Conservation (phyloP, 2,888 invertebrate species). For the Cinara cedri region DNA sequence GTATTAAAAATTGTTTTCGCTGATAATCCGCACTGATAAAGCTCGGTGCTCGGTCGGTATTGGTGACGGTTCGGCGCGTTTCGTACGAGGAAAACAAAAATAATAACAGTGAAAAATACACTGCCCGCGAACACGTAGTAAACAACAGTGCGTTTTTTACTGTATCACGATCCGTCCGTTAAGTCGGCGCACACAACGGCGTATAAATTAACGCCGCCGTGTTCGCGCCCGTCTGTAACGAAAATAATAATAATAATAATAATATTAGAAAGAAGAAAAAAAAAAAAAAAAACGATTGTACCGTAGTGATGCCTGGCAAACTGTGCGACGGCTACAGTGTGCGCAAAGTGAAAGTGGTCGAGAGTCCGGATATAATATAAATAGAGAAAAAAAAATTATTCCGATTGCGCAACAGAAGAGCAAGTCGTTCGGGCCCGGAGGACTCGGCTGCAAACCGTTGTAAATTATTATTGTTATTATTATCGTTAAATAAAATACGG, state of each 20-base stretch:
- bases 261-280: too few species aligned
- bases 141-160: too few species aligned
- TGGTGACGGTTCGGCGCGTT: conserved; percentile 39
- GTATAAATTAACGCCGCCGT: too few species aligned
- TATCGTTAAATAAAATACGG: too few species aligned
- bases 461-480: not conserved
- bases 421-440: conserved; percentile 22
- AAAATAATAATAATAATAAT: too few species aligned
- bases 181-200: not conserved
- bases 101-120: too few species aligned
- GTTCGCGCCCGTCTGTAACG: too few species aligned
- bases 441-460: not conserved
- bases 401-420: conserved; percentile 51
- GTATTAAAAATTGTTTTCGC: not conserved
- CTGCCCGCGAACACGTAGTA: conserved; percentile 19
- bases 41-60: too few species aligned
- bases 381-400: too few species aligned
- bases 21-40: conserved; percentile 37
- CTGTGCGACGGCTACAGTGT: conserved; percentile 13
- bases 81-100: not conserved
- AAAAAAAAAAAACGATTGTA: too few species aligned
- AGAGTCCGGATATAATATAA: conserved; percentile 54
- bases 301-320: conserved; percentile 10
- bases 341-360: conserved; percentile 53
- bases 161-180: conserved; percentile 30